A percentile compares a stretch with the other conserved stretches of the same genome.
Conservation (phyloP, 2,888 invertebrate genomes). For the Cheilosia scutellata region DNA sequence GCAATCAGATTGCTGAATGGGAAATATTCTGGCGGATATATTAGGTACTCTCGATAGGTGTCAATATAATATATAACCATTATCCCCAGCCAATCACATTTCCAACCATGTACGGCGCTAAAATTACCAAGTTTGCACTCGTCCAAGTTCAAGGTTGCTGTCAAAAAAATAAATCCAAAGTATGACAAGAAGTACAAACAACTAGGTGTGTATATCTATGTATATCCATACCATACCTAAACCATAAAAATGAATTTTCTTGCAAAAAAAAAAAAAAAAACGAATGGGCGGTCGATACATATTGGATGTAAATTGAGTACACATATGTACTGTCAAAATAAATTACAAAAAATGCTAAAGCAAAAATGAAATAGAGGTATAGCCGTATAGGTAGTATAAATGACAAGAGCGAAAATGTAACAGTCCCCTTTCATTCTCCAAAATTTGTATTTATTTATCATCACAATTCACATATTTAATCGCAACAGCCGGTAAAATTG, state of each 20-base stretch:
- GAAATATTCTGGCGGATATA: no score
- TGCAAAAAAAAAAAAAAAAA: no score
- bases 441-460: conserved; percentile 25
- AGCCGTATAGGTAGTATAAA: no score
- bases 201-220: background rate
- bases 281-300: no score
- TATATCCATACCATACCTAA: no score
- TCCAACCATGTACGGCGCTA: conserved; percentile 27
- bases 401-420: background rate
- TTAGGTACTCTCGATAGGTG: no score
- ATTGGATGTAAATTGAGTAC: no score
- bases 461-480: conserved; percentile 3
- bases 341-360: background rate
- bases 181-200: background rate
- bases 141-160: conserved; percentile 67
- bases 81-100: background rate
- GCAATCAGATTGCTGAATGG: no score
- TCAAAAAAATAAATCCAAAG: conserved; percentile 18
- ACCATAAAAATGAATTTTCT: no score
- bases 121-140: conserved; percentile 37
- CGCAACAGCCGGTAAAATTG: conserved; percentile 33
- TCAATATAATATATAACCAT: background rate
- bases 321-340: no score
- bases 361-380: background rate
- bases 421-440: background rate